Percentiles rank a stretch among this genome's conserved stretches.
These are phyloP conservation scores for Protonibea diacanthus DNA, from an alignment of 2,797 vertebrate species.

Conservation along the genomic window DNA sequence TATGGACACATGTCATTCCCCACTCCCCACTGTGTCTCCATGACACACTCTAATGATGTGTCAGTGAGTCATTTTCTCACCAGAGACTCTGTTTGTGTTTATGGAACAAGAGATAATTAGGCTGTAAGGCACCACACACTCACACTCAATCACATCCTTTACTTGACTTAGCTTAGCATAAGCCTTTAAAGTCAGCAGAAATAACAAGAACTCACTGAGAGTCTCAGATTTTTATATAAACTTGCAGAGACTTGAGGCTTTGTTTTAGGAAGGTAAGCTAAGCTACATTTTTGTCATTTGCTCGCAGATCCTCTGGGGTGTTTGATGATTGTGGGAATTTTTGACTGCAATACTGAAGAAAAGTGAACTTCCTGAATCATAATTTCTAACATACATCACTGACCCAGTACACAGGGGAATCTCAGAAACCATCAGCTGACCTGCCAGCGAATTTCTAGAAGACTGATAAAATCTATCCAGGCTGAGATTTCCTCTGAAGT, in stretches of 20 bases:
- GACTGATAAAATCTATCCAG: too few relatives aligned
- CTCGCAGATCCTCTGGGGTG: background rate
- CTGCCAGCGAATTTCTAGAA: too few relatives aligned
- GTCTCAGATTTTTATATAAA: background rate
- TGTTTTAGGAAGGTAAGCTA: background rate
- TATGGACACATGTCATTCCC: constrained; percentile 22
- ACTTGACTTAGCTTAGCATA: background rate
- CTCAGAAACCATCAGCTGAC: too few relatives aligned
- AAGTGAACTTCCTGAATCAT: too few relatives aligned
- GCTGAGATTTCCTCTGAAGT: too few relatives aligned
- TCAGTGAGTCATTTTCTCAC: constrained; percentile 56
- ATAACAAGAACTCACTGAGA: background rate
- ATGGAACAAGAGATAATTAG: constrained; percentile 52
- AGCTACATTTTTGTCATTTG: background rate
- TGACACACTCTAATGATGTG: constrained; percentile 47
- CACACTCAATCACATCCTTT: background rate
- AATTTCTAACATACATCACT: background rate
- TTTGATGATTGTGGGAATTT: background rate
- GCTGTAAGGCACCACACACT: background rate
- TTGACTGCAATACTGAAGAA: background rate
- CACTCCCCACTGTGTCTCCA: constrained; percentile 35
- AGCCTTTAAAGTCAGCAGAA: background rate
- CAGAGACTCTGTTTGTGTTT: constrained; percentile 53
- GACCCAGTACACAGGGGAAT: background rate
- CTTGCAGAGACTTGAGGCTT: background rate